These are phyloP conservation scores for Chlorops oryzae DNA, from an alignment of 1,140 invertebrate species.

Conservation along the genomic window DNA sequence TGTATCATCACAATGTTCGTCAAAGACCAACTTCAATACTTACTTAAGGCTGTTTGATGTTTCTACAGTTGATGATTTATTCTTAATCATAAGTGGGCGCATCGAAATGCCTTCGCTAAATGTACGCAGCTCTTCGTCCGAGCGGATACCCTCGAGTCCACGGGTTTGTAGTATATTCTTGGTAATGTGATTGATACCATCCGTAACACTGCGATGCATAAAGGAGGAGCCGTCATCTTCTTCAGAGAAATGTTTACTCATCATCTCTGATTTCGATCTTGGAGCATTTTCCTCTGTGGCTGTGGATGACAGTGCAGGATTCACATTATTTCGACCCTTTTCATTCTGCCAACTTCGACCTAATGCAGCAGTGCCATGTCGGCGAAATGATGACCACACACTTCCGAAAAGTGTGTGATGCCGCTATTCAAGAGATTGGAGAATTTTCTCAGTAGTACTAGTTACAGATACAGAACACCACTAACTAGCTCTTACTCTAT, in stretches of 20 bases:
- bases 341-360: constrained; percentile 14
- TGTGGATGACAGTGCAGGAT: constrained; percentile 15
- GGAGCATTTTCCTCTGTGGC: too few relatives aligned
- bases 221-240: constrained; percentile 7
- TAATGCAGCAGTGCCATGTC: constrained; percentile 50
- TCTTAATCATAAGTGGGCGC: constrained; percentile 60
- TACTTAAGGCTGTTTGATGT: constrained; percentile 25
- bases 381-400: constrained; percentile 84
- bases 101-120: constrained; percentile 71
- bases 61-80: constrained; percentile 26
- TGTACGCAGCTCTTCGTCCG: constrained; percentile 38
- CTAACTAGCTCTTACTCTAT: constrained; percentile 66
- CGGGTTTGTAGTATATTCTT: constrained; percentile 50
- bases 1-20: background rate
- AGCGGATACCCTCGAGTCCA: constrained; percentile 27
- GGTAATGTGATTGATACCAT: constrained; percentile 56
- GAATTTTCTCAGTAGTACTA: background rate
- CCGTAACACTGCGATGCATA: constrained; percentile 54
- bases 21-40: background rate
- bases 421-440: constrained; percentile 56
- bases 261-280: background rate
- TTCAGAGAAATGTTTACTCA: constrained; percentile 13
- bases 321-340: constrained; percentile 36
- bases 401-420: constrained; percentile 95
- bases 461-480: background rate